A percentile compares a stretch with the other conserved stretches of the same genome.
These are phyloP conservation scores for Platichthys flesus DNA, from an alignment of 2,113 vertebrate species.

Conservation along the genomic window DNA sequence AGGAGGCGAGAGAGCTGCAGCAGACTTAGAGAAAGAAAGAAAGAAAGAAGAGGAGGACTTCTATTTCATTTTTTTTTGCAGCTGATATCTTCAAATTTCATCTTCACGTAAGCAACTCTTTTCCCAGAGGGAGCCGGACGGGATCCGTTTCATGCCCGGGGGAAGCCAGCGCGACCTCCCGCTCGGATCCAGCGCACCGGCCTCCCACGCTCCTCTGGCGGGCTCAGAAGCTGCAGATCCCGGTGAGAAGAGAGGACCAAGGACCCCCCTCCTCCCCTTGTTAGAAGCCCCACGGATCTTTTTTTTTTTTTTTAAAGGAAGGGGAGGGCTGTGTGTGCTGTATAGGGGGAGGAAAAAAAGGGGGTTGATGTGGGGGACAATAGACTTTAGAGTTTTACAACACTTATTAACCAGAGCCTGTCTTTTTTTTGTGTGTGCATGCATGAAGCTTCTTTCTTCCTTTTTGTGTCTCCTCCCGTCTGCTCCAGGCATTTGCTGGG, in stretches of 20 bases:
- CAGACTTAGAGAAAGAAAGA: too few relatives aligned
- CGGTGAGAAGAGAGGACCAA: conserved; percentile 61
- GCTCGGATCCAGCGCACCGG: conserved; percentile 48
- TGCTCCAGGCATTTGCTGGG: conserved; percentile 72
- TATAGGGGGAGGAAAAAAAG: conserved; percentile 1
- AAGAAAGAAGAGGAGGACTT: conserved; percentile 39
- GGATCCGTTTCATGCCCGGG: conserved; percentile 44
- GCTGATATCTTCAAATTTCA: background rate
- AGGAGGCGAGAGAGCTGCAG: background rate
- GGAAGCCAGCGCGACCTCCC: conserved; percentile 28
- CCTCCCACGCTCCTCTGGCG: conserved; percentile 49
- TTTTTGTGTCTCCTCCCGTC: conserved; percentile 36
- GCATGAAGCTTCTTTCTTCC: conserved; percentile 35
- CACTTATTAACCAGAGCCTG: conserved; percentile 47
- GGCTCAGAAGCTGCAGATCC: conserved; percentile 56
- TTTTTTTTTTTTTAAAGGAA: conserved; percentile 24
- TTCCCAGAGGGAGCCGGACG: conserved; percentile 11
- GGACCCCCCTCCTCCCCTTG: background rate
- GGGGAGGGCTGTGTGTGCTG: background rate
- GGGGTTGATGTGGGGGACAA: conserved; percentile 52
- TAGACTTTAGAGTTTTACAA: conserved; percentile 71
- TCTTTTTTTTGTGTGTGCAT: conserved; percentile 22
- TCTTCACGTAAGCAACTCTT: conserved; percentile 44
- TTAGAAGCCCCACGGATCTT: conserved; percentile 48
- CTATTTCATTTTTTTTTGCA: background rate